Percentiles rank a stretch among this genome's conserved stretches.
These are phyloP conservation scores for Perognathus longimembris DNA, from an alignment of 2,113 vertebrate genomes.

Conservation along the genomic window DNA sequence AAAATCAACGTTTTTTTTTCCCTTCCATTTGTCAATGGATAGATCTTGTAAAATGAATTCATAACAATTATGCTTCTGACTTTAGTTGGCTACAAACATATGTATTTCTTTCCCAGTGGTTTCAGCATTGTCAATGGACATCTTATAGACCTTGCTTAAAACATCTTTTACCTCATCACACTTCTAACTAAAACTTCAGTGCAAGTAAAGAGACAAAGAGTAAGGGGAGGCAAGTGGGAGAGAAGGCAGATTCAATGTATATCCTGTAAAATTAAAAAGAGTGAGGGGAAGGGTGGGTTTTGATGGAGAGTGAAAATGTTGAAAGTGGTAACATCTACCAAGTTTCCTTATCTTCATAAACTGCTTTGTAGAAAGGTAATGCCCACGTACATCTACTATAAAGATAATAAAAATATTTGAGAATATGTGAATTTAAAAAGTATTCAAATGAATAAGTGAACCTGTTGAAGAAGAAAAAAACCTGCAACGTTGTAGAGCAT, in stretches of 20 bases:
- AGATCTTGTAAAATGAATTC: background rate
- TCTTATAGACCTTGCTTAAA: background rate
- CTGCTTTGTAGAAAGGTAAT: too few species aligned
- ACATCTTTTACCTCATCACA: background rate
- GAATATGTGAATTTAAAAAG: background rate
- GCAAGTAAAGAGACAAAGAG: too few species aligned
- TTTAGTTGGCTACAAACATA: background rate
- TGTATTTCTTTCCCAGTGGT: background rate
- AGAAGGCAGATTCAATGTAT: too few species aligned
- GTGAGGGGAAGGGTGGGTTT: too few species aligned
- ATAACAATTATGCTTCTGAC: background rate
- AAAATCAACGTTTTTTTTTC: too few species aligned
- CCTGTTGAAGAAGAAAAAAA: constrained; percentile 14
- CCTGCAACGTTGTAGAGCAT: background rate
- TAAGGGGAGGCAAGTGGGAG: too few species aligned
- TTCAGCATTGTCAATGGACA: background rate
- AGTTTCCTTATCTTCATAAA: too few species aligned
- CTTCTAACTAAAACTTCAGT: background rate
- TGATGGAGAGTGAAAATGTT: too few species aligned
- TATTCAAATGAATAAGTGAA: constrained; percentile 19
- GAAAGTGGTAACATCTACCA: too few species aligned
- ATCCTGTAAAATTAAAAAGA: too few species aligned
- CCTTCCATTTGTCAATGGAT: background rate
- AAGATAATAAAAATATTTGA: background rate
- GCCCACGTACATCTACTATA: too few species aligned